These are phyloP conservation scores for Tetheella fluctuosa DNA, from an alignment of 2,888 invertebrate species.

Conservation along the genomic window DNA sequence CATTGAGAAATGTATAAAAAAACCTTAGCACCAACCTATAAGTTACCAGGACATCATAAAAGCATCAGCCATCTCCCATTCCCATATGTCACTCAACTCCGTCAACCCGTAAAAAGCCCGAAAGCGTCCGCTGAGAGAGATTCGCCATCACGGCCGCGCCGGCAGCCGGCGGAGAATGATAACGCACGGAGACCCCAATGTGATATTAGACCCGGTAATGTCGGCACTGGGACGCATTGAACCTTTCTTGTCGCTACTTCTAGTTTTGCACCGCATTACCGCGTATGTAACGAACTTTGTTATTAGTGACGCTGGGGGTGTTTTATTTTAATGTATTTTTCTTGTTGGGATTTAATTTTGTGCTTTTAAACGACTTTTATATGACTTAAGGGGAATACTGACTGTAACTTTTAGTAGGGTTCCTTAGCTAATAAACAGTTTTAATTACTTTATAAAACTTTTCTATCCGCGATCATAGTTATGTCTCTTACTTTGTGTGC, in stretches of 20 bases:
- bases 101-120: constrained; percentile 29
- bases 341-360: constrained; percentile 5
- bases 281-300: constrained; percentile 3
- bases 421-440: background rate
- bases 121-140: constrained; percentile 36
- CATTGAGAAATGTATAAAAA: background rate
- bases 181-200: constrained; percentile 36
- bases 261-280: constrained; percentile 7
- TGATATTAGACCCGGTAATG: constrained; percentile 29
- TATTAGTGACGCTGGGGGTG: background rate
- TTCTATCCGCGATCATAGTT: background rate
- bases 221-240: constrained; percentile 29
- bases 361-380: background rate
- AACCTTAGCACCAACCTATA: background rate
- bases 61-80: constrained; percentile 15
- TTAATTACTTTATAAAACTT: background rate
- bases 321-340: constrained; percentile 6
- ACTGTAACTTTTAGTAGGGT: background rate
- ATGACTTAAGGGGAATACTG: background rate
- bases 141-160: constrained; percentile 32
- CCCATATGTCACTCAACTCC: constrained; percentile 23
- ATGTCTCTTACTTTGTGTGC: too few species aligned
- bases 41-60: constrained; percentile 1
- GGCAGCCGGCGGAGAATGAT: constrained; percentile 29
- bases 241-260: constrained; percentile 15